phyloP scores from a whole-genome alignment of 2,888 invertebrate genomes.

The Pecten maximus region DNA sequence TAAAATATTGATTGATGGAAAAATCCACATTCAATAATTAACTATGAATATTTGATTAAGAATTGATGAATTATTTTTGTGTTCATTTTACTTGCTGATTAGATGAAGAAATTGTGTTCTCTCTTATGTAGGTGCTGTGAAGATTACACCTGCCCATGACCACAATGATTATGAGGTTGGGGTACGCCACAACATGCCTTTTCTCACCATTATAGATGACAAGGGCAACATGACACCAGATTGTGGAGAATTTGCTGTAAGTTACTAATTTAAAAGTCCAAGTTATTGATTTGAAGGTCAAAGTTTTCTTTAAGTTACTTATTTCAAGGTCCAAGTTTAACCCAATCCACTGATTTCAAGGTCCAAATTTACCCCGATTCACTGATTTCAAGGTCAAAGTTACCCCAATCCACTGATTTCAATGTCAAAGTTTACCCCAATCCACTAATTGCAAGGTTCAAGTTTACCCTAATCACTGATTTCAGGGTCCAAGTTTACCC shows the following conservation, averaged over 20 bases:
- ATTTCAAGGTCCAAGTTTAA: neutral
- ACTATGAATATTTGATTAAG: no score
- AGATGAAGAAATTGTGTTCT: neutral
- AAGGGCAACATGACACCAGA: conserved; percentile 92
- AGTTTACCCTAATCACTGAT: neutral
- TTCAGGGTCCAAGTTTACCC: neutral
- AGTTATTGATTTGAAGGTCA: neutral
- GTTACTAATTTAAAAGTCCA: conserved; percentile 70
- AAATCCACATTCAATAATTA: neutral
- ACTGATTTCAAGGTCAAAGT: no score
- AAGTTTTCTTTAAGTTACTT: neutral
- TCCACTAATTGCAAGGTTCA: neutral
- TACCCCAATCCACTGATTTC: no score
- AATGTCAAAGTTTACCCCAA: neutral
- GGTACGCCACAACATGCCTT: conserved; percentile 92
- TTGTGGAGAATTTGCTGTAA: conserved; percentile 90
- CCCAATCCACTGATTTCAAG: neutral
- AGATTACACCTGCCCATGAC: conserved; percentile 99
- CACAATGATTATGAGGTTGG: conserved; percentile 98
- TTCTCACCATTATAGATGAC: conserved; percentile 95
- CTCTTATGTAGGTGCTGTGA: conserved; percentile 90
- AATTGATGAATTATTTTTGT: neutral
- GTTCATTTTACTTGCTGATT: neutral
- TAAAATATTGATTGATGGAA: neutral
- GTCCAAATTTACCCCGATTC: neutral